These are phyloP conservation scores for Notarius lentiginosus DNA, from an alignment of 2,113 vertebrate species.

Conservation along the genomic window DNA sequence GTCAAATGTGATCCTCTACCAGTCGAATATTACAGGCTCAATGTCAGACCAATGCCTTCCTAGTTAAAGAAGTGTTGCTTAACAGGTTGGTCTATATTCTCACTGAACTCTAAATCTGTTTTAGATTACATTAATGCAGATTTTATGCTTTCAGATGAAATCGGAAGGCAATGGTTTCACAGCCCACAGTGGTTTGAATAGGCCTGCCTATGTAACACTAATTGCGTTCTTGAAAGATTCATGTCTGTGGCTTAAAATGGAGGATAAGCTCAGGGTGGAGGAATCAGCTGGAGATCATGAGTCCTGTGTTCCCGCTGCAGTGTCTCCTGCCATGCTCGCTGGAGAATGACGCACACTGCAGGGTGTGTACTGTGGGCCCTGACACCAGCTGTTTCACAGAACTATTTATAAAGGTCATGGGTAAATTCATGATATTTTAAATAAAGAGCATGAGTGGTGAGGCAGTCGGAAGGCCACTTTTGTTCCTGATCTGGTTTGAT, in stretches of 20 bases:
- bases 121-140: background rate
- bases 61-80: background rate
- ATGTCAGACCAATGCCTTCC: background rate
- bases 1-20: background rate
- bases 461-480: conserved; percentile 48
- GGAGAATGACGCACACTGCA: conserved; percentile 44
- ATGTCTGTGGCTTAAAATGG: conserved; percentile 30
- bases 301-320: conserved; percentile 37
- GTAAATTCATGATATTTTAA: conserved; percentile 50
- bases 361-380: conserved; percentile 39
- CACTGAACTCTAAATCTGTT: background rate
- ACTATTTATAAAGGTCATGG: conserved; percentile 60
- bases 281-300: conserved; percentile 42
- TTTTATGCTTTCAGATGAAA: background rate
- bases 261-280: conserved; percentile 34
- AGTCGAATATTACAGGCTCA: background rate
- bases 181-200: background rate
- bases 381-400: conserved; percentile 54
- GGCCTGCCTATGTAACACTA: background rate
- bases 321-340: conserved; percentile 44
- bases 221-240: conserved; percentile 15
- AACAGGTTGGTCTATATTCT: background rate
- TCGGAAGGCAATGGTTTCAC: background rate
- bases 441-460: conserved; percentile 44
- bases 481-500: conserved; percentile 16